A percentile compares a stretch with the other conserved stretches of the same genome.
These are phyloP conservation scores for Rhagonycha lutea DNA, from an alignment of 2,888 invertebrate genomes.

Conservation along the genomic window DNA sequence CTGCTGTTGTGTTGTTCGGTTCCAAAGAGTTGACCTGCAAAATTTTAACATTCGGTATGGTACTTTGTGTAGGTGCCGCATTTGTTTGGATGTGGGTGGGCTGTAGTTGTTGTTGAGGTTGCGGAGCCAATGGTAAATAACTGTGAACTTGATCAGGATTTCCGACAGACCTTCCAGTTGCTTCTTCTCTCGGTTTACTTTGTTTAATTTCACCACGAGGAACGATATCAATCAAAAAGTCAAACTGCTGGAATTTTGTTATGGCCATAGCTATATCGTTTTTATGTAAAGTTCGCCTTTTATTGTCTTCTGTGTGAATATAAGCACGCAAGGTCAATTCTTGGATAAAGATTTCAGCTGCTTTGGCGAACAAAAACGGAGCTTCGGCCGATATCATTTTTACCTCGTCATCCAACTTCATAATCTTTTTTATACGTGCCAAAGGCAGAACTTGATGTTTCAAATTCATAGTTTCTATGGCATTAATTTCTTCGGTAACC, in stretches of 20 bases:
- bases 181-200: conserved; percentile 66
- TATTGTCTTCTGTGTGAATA: conserved; percentile 97
- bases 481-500: conserved; percentile 78
- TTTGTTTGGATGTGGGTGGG: conserved; percentile 63
- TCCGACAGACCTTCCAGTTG: conserved; percentile 60
- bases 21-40: conserved; percentile 54
- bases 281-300: conserved; percentile 84
- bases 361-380: conserved; percentile 95
- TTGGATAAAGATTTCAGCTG: conserved; percentile 97
- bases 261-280: conserved; percentile 98
- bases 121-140: conserved; percentile 74
- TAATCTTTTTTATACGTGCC: conserved; percentile 98
- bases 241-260: conserved; percentile 95
- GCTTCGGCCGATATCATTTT: conserved; percentile 99
- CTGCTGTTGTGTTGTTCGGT: conserved; percentile 45
- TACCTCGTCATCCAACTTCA: conserved; percentile 98
- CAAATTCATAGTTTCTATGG: conserved; percentile 76
- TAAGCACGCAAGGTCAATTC: conserved; percentile 95
- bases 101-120: conserved; percentile 62
- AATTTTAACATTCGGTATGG: conserved; percentile 62
- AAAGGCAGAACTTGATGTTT: conserved; percentile 93
- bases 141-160: conserved; percentile 71
- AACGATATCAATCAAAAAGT: conserved; percentile 98
- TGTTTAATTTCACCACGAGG: conserved; percentile 93
- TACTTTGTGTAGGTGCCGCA: conserved; percentile 54